These are phyloP conservation scores for cattle (Bos taurus) DNA, from an alignment of 2,113 vertebrate genomes.

Conservation along the genomic window ARS-UCD2.0 NC_037348.1:56559001-56559500, in stretches of 20 bases:
- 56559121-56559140: neutral
- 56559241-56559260: neutral
- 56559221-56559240: neutral
- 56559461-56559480: neutral
- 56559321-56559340: neutral
- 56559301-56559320: neutral
- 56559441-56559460: neutral
- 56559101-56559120: neutral
- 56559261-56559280: neutral
- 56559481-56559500: neutral
- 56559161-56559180: neutral
- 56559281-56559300: neutral
- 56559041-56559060: neutral
- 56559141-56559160: neutral
- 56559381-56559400: neutral
- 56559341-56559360: neutral
- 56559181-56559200: neutral
- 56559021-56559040: neutral
- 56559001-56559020: neutral
- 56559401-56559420: neutral
- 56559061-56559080: neutral
- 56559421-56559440: neutral
- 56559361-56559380: neutral
- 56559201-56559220: neutral
- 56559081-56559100: neutral